Evolutionary conservation across 2,888 invertebrate genomes (phyloP).

Genomic region (Nymphalis urticae): DNA sequence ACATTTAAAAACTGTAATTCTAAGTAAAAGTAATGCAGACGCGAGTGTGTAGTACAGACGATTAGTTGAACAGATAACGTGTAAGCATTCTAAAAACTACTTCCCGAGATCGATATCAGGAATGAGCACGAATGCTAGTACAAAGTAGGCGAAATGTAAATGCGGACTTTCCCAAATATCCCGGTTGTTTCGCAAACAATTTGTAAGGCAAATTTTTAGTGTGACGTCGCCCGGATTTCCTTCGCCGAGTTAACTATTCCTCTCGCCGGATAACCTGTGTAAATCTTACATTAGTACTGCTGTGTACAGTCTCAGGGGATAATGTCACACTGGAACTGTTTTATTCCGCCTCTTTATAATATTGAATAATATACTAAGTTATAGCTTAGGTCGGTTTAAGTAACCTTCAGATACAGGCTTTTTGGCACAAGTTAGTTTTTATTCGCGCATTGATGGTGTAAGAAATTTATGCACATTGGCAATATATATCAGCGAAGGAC

Average conservation of each 20-base stretch:
- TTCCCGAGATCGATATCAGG: conserved; percentile 21
- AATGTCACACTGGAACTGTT: background rate
- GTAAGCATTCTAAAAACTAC: conserved; percentile 25
- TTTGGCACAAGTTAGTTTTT: background rate
- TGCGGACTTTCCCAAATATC: conserved; percentile 38
- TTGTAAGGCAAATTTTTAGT: conserved; percentile 71
- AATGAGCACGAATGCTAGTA: conserved; percentile 17
- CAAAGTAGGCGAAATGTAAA: conserved; percentile 37
- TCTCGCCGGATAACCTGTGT: conserved; percentile 73
- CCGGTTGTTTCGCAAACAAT: conserved; percentile 50
- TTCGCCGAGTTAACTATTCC: conserved; percentile 61
- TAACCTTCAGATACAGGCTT: background rate
- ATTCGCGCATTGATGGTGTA: too few species aligned
- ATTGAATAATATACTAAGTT: too few species aligned
- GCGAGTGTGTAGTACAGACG: background rate
- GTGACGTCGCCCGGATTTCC: conserved; percentile 60
- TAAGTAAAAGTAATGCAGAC: background rate
- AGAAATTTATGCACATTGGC: too few species aligned
- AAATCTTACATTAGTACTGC: conserved; percentile 74
- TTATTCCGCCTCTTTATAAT: too few species aligned
- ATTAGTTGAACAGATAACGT: background rate
- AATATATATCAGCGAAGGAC: too few species aligned
- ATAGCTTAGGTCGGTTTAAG: too few species aligned
- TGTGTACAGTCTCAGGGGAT: conserved; percentile 47
- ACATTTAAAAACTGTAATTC: too few species aligned